Conservation (phyloP, 30 jellyfish, hydroid and myxozoan genomes). For the Turritopsis rubra region DNA sequence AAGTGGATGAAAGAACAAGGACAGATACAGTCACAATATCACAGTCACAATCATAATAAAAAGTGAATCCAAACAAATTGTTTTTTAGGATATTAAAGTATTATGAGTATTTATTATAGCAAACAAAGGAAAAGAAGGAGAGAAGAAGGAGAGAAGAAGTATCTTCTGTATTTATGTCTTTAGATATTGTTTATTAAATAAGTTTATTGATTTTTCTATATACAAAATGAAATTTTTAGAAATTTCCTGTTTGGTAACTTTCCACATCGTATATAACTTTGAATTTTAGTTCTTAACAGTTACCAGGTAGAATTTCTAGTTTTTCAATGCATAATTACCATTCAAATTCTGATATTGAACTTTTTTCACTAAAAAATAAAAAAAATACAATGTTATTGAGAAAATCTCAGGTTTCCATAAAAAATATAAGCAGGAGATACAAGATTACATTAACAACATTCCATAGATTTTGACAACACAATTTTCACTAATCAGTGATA, state of each 20-base stretch:
- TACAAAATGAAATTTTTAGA: too few relatives aligned
- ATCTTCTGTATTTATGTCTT: neutral
- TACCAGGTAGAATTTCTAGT: neutral
- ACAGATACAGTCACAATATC: neutral
- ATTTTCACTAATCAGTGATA: too few relatives aligned
- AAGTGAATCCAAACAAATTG: too few relatives aligned
- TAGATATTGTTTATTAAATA: too few relatives aligned
- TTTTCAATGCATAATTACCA: neutral
- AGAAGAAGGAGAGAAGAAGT: neutral
- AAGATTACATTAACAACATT: too few relatives aligned
- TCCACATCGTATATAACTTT: too few relatives aligned
- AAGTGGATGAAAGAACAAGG: neutral
- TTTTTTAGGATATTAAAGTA: too few relatives aligned
- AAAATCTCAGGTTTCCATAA: too few relatives aligned
- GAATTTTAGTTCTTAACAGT: neutral
- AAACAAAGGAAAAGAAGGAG: neutral
- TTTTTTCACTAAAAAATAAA: constrained; percentile 1
- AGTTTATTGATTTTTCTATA: neutral
- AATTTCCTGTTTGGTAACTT: neutral
- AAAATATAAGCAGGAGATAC: too few relatives aligned
- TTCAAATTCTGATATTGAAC: constrained; percentile 14
- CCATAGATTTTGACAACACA: too few relatives aligned
- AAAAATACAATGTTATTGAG: neutral
- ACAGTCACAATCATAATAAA: neutral
- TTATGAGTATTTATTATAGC: neutral